Evolutionary conservation across 1,140 invertebrate genomes (phyloP).

Genomic region (Nixonia krombeini): DNA sequence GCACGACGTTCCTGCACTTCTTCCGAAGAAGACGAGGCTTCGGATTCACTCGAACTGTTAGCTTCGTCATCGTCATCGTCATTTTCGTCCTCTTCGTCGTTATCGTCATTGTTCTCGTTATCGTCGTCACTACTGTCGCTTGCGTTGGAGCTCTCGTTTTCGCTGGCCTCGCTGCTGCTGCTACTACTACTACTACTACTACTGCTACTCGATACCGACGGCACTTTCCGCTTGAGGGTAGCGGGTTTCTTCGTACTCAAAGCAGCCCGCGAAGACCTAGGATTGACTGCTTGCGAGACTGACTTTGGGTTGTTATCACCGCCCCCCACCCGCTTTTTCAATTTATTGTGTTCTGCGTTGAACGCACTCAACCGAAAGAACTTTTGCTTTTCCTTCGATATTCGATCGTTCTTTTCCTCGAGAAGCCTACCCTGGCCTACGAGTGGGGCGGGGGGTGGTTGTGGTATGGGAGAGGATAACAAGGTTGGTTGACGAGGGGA

Average conservation of each 20-base stretch:
- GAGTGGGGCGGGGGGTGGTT: constrained; percentile 66
- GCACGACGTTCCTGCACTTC: constrained; percentile 33
- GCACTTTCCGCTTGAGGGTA: constrained; percentile 10
- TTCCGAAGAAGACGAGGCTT: constrained; percentile 55
- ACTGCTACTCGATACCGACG: constrained; percentile 25
- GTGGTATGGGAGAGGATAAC: constrained; percentile 67
- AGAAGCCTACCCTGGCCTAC: constrained; percentile 68
- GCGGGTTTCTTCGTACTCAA: constrained; percentile 15
- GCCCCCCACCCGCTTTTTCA: constrained; percentile 66
- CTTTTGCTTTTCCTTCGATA: constrained; percentile 89
- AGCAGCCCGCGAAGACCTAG: constrained; percentile 38
- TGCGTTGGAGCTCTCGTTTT: constrained; percentile 42
- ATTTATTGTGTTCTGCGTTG: constrained; percentile 74
- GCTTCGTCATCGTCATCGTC: constrained; percentile 51
- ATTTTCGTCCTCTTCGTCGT: too few relatives aligned
- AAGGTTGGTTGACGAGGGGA: constrained; percentile 70
- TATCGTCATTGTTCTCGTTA: constrained; percentile 53
- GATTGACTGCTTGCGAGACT: constrained; percentile 21
- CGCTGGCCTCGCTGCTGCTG: constrained; percentile 23
- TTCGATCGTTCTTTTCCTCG: constrained; percentile 78
- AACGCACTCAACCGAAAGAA: constrained; percentile 85
- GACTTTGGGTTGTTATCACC: constrained; percentile 44
- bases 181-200: constrained; percentile 59
- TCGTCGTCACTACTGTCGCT: constrained; percentile 51
- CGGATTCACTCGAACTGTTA: constrained; percentile 61